Percentiles rank a stretch among this genome's conserved stretches.
Evolutionary conservation across 2,113 vertebrate species (phyloP).

Genomic region (Siniperca knerii): DNA sequence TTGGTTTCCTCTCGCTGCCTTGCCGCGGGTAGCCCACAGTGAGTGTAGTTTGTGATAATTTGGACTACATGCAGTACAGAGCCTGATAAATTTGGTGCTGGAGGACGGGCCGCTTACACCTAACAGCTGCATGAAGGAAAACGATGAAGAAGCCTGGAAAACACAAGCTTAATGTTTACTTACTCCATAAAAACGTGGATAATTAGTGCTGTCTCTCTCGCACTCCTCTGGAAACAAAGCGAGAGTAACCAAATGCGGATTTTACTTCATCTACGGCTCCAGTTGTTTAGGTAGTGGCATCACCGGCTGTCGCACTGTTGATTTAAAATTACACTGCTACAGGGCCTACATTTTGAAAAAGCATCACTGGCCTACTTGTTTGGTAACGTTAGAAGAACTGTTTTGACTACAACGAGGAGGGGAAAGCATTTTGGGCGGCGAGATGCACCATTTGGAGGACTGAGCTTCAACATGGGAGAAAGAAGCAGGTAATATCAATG

Average conservation of each 20-base stretch:
- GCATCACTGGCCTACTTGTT: no score
- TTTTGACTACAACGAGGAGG: not conserved
- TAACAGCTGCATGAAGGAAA: not conserved
- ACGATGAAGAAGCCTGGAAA: not conserved
- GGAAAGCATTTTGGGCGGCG: slow-evolving; percentile 3
- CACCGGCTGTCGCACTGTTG: slow-evolving; percentile 20
- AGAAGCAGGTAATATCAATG: slow-evolving; percentile 48
- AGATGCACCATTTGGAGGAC: slow-evolving; percentile 26
- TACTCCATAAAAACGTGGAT: not conserved
- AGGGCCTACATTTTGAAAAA: not conserved
- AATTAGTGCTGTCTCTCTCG: not conserved
- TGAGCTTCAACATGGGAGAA: slow-evolving; percentile 41
- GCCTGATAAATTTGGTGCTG: not conserved
- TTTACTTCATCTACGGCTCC: slow-evolving; percentile 22
- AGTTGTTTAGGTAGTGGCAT: slow-evolving; percentile 37
- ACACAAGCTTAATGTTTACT: not conserved
- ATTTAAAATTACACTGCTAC: not conserved
- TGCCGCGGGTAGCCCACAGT: not conserved
- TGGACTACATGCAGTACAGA: not conserved
- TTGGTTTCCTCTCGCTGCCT: rapidly evolving
- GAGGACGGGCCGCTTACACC: not conserved
- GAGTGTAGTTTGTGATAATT: slow-evolving; percentile 32
- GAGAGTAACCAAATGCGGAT: slow-evolving; percentile 38
- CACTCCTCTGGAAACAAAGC: slow-evolving; percentile 43
- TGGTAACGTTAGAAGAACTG: not conserved